Percentiles rank a stretch among this genome's conserved stretches.
Evolutionary conservation across 2,888 invertebrate species (phyloP).

Genomic region (Diarsia brunnea): DNA sequence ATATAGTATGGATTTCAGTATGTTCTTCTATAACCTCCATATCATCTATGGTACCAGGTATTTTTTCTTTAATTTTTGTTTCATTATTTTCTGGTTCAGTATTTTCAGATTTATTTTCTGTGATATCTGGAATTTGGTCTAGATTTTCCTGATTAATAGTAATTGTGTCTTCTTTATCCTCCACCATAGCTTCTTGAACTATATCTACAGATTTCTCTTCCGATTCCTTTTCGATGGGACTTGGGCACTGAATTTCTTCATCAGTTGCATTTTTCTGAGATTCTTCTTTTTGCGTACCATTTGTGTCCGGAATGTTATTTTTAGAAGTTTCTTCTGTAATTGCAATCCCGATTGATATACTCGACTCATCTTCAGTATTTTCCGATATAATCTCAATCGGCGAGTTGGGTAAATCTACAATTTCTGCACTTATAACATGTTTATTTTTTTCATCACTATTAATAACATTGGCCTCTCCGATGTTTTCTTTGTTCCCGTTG

Average conservation of each 20-base stretch:
- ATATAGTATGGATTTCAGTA: not conserved
- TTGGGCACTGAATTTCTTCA: slow-evolving; percentile 22
- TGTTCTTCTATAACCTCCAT: slow-evolving; percentile 28
- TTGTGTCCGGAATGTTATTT: slow-evolving; percentile 11
- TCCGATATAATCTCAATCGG: slow-evolving; percentile 35
- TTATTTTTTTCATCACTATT: slow-evolving; percentile 53
- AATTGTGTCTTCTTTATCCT: slow-evolving; percentile 44
- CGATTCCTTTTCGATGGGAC: slow-evolving; percentile 40
- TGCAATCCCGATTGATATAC: slow-evolving; percentile 7
- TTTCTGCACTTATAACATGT: slow-evolving; percentile 24
- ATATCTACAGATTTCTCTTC: slow-evolving; percentile 47
- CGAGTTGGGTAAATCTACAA: slow-evolving; percentile 36
- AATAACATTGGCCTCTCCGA: slow-evolving; percentile 64
- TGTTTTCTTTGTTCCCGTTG: slow-evolving; percentile 70
- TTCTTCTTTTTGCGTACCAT: slow-evolving; percentile 37
- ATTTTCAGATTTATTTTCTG: slow-evolving; percentile 4
- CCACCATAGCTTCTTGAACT: slow-evolving; percentile 45
- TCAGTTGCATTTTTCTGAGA: slow-evolving; percentile 27
- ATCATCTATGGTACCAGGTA: slow-evolving; percentile 11
- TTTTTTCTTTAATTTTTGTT: slow-evolving; percentile 10
- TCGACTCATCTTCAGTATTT: slow-evolving; percentile 47
- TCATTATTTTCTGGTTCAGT: slow-evolving; percentile 17
- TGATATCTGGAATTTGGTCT: slow-evolving; percentile 3
- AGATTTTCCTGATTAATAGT: slow-evolving; percentile 20
- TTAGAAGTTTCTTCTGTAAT: slow-evolving; percentile 23